phyloP scores from a whole-genome alignment of 2,113 vertebrate species.

The Orcinus orca region DNA sequence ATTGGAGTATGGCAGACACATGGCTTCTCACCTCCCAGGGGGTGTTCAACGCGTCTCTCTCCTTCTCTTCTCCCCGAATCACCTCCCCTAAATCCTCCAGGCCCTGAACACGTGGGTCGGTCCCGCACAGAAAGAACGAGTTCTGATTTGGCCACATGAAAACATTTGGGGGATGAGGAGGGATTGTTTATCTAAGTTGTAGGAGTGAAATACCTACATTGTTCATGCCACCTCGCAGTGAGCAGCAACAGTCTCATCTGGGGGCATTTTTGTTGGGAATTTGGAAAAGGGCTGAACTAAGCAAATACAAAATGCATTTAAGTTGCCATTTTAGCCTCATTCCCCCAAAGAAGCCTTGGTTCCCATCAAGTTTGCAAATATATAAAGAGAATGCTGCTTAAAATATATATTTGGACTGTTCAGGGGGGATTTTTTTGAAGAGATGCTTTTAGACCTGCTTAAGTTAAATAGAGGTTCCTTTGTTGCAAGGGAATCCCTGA shows the following conservation, averaged over 20 bases:
- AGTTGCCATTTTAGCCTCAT: not conserved
- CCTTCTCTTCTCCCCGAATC: rapidly evolving
- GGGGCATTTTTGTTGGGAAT: not conserved
- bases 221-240: not conserved
- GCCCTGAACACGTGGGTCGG: rapidly evolving
- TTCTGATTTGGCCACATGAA: too few species aligned
- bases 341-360: not conserved
- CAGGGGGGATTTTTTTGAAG: not conserved
- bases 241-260: not conserved
- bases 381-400: not conserved
- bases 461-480: not conserved
- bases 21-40: rapidly evolving
- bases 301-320: too few species aligned
- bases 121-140: not conserved
- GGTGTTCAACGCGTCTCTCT: not conserved
- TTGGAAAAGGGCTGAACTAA: not conserved
- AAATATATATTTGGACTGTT: not conserved
- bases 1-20: not conserved
- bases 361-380: not conserved
- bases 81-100: not conserved
- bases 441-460: not conserved
- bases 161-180: too few species aligned
- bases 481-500: not conserved
- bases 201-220: too few species aligned
- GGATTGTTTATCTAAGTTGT: too few species aligned